Base-by-base conservation (phyloP, 2,888 invertebrate genomes). In the Heterodera filipjevi region DNA sequence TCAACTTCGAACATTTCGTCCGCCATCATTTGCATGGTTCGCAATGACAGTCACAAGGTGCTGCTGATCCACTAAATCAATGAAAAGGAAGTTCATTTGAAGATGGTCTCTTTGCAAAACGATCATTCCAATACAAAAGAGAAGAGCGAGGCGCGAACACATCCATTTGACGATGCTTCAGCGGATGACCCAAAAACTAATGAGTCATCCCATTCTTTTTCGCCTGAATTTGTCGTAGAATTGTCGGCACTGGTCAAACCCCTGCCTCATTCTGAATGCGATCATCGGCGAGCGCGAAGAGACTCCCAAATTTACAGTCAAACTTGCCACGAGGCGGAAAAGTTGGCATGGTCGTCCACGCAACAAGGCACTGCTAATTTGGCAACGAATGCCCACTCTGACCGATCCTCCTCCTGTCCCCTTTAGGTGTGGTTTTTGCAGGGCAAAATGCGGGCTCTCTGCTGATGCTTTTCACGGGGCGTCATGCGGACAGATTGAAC, bases 371-470 rank as follows among this genome's bases (percentile, higher is more conserved):
- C 14, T 14, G 49, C 33, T 14, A 14, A n/a, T 39, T 12, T 22
- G 19, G 44, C 39, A 39, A 3, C n/a, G n/a, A n/a, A n/a, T n/a
- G n/a, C n/a, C n/a, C 33, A 8, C 53, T 73, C 30, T 39, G 16
- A 30, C n/a, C 33, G 14, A n/a, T n/a, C n/a, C n/a, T n/a, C n/a
- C n/a, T n/a, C n/a, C 59, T 44, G 39, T n/a, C 32, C 32, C 53
- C 77, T 81, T 68, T 71, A 87, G 87, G 87, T 74, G 81, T 88
- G 59, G 83, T 88, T 27, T 87, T 86, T 79, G 86, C 88, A 30
- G 87, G 86, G 6, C 88, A 88, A 80, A 88, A 88, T 77, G 84
- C 85, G 71, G 88, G 88, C n/a, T 86, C 86, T 8, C 77, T 88
- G 8, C 80, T 86, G 64, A 88, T 88, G 87, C 75, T 87, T 33